Percentiles rank a stretch among this genome's conserved stretches.
phyloP scores from a whole-genome alignment of 2,797 vertebrate genomes.

The Discoglossus pictus region DNA sequence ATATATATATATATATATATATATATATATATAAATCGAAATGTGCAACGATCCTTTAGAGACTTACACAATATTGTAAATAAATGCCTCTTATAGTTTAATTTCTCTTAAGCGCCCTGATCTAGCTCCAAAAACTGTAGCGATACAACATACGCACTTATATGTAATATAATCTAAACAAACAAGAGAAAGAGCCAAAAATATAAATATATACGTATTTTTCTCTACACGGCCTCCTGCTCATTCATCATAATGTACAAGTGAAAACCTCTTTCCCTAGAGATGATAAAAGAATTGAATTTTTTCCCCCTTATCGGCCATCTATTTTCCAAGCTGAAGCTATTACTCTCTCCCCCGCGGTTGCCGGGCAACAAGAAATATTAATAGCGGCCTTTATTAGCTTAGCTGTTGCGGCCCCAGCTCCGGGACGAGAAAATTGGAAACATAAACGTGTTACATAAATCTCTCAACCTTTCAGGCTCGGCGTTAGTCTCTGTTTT shows the following conservation, averaged over 20 bases:
- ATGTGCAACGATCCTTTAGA: too few relatives aligned
- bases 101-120: not conserved
- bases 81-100: not conserved
- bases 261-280: conserved; percentile 98
- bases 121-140: not conserved
- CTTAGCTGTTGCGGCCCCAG: conserved; percentile 96
- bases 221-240: conserved; percentile 71
- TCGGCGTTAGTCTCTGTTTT: conserved; percentile 97
- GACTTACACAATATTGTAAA: too few relatives aligned
- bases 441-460: conserved; percentile 99
- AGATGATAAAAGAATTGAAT: conserved; percentile 99
- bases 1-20: too few relatives aligned
- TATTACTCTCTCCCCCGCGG: conserved; percentile 96
- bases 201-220: conserved; percentile 42
- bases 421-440: conserved; percentile 99
- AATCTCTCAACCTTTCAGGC: conserved; percentile 98
- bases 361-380: conserved; percentile 99
- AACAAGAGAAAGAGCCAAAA: conserved; percentile 44
- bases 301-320: conserved; percentile 95
- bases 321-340: conserved; percentile 99
- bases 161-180: conserved; percentile 13
- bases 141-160: not conserved
- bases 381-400: conserved; percentile 99
- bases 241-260: conserved; percentile 97
- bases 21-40: too few relatives aligned